Evolutionary conservation across 2,888 invertebrate species (phyloP), one percentile per base, ranked within the genome.

Genomic region (Polyploca ridens): DNA sequence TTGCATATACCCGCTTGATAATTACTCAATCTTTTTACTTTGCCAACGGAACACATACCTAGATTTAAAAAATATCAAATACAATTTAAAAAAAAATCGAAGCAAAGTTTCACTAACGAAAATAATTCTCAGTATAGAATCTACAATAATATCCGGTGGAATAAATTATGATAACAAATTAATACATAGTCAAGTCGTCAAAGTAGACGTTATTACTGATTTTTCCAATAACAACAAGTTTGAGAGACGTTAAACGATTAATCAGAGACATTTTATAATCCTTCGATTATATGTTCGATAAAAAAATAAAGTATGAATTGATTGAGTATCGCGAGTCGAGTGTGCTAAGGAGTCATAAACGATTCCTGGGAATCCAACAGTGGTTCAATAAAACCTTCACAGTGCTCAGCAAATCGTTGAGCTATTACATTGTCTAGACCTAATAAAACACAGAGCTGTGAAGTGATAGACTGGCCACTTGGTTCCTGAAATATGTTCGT

Each of bases 141-240:
- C 27, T 27, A 86, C 76, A 86, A 87, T 85, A 89, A 92, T 90
- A 91, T 91, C 90, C 91, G 90, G 86, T 82, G 64, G 74, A 84
- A 83, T 81, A 41, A 13, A 85, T 88, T 78, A 83, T 78, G 82
- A 13, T 41, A 78, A 76, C 79, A 78, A 80, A 85, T 90, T 85
- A 83, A 86, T 86, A 83, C 87, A 84, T 82, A 33, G 82, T 78
- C 77, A 83, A 84, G 86, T 87, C 86, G 86, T 41, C 41, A 41
- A 41, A 7, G 41, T 13, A 41, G 41, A 41, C 13, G 13, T 13
- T 41, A 13, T 13, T 41, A 41, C 41, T 41, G 13, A 13, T 41
- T 41, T 41, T 41, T 41, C 2, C 41, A 41, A 41, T 38, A 41
- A 11, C 3, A 41, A 41, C 41, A 13, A 41, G 41, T 41, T 41